Evolutionary conservation across 1,140 invertebrate genomes (phyloP).

Genomic region (Diprion similis): DNA sequence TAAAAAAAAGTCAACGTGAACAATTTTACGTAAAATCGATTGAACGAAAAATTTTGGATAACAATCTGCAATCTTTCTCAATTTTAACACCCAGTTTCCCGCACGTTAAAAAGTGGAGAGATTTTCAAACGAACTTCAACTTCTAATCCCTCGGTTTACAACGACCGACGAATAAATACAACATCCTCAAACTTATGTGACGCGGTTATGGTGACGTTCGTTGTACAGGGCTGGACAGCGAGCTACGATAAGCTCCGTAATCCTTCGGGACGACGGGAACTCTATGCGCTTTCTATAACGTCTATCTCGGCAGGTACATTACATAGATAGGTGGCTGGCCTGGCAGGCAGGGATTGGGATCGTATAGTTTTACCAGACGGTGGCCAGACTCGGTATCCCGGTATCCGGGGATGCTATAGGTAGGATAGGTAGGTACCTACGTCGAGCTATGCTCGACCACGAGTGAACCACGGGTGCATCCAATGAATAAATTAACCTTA

Average conservation of each 20-base stretch:
- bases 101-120: too few relatives aligned
- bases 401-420: not conserved
- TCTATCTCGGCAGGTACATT: not conserved
- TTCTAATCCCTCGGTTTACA: too few relatives aligned
- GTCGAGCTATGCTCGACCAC: not conserved
- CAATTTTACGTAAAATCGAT: too few relatives aligned
- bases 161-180: too few relatives aligned
- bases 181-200: not conserved
- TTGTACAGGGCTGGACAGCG: not conserved
- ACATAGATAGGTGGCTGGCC: not conserved
- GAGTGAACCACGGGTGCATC: slow-evolving; percentile 6
- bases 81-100: too few relatives aligned
- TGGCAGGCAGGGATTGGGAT: not conserved
- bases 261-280: not conserved
- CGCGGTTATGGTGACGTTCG: not conserved
- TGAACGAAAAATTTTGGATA: too few relatives aligned
- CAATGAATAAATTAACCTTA: slow-evolving; percentile 8
- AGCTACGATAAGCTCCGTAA: not conserved
- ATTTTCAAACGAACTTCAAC: too few relatives aligned
- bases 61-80: too few relatives aligned
- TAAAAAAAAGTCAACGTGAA: too few relatives aligned
- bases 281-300: slow-evolving; percentile 1
- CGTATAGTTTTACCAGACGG: slow-evolving; percentile 7
- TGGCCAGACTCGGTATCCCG: not conserved
- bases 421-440: not conserved